Evolutionary conservation across 2,113 vertebrate species (phyloP).

Genomic region (Channa maculata): DNA sequence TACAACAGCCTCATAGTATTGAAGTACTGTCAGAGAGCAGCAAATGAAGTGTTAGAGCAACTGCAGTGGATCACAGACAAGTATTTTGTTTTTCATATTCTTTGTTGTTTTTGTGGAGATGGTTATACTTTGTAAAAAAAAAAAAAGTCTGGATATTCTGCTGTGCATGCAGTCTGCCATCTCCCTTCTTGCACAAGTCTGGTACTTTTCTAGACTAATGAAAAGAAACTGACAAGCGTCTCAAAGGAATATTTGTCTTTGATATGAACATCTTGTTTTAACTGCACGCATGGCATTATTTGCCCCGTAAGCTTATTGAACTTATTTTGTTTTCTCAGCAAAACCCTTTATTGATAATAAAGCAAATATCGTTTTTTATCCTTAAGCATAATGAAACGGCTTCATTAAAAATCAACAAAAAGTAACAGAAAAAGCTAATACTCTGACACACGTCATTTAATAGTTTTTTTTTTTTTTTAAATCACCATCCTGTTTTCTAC

Average conservation of each 20-base stretch:
- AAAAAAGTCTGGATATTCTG: conserved; percentile 12
- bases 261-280: conserved; percentile 37
- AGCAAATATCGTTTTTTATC: not conserved
- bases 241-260: conserved; percentile 48
- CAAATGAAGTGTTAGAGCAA: conserved; percentile 26
- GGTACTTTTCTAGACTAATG: conserved; percentile 44
- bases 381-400: not conserved
- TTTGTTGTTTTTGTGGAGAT: conserved; percentile 22
- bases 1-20: conserved; percentile 19
- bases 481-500: too few species aligned
- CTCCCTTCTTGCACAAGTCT: conserved; percentile 9
- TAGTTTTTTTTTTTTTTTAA: not conserved
- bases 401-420: not conserved
- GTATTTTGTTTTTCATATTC: conserved; percentile 11
- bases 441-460: not conserved
- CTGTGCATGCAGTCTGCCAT: conserved; percentile 15
- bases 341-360: conserved; percentile 11
- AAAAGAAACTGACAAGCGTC: conserved; percentile 39
- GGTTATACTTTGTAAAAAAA: conserved; percentile 14
- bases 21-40: conserved; percentile 42
- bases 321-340: conserved; percentile 17
- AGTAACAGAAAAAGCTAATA: not conserved
- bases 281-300: conserved; percentile 23
- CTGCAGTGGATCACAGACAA: conserved; percentile 20
- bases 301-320: conserved; percentile 3